Conservation (phyloP, 2,797 vertebrate species). For the Orestias chungarensis region DNA sequence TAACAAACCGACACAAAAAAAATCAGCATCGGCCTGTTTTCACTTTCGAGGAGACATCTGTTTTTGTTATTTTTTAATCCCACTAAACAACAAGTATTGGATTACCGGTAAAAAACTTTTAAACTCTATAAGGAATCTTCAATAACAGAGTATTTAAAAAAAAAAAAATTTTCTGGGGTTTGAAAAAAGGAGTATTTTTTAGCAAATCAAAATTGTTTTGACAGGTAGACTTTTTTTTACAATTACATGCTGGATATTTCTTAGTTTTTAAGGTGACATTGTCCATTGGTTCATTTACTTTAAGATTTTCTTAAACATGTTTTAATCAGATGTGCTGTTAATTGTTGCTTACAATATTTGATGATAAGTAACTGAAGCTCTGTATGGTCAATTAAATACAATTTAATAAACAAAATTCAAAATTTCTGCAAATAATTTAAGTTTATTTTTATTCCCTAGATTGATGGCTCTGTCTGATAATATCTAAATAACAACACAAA, state of each 20-base stretch:
- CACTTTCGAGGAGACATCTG: not conserved
- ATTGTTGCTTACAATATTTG: too few relatives aligned
- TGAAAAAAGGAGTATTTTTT: not conserved
- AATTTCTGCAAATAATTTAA: not conserved
- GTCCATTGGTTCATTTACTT: not conserved
- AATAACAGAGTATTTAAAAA: not conserved
- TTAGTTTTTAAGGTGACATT: not conserved
- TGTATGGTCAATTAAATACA: slow-evolving; percentile 2
- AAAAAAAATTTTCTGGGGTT: not conserved
- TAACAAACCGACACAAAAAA: not conserved
- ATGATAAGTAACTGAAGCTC: too few relatives aligned
- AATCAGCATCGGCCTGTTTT: not conserved
- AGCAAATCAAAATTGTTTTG: not conserved
- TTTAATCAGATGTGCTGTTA: not conserved
- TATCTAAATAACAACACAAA: slow-evolving; percentile 26
- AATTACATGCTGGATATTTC: not conserved
- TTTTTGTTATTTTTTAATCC: not conserved
- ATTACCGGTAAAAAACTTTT: not conserved
- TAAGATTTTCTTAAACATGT: not conserved
- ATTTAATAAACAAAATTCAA: slow-evolving; percentile 8
- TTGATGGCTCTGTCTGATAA: slow-evolving; percentile 21
- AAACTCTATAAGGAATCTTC: not conserved
- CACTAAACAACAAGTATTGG: not conserved
- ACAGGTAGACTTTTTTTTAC: not conserved
- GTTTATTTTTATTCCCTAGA: slow-evolving; percentile 6